Evolutionary conservation across 2,113 vertebrate genomes (phyloP), one percentile per base, ranked within the genome.

Genomic region (Megaceryle maxima): DNA sequence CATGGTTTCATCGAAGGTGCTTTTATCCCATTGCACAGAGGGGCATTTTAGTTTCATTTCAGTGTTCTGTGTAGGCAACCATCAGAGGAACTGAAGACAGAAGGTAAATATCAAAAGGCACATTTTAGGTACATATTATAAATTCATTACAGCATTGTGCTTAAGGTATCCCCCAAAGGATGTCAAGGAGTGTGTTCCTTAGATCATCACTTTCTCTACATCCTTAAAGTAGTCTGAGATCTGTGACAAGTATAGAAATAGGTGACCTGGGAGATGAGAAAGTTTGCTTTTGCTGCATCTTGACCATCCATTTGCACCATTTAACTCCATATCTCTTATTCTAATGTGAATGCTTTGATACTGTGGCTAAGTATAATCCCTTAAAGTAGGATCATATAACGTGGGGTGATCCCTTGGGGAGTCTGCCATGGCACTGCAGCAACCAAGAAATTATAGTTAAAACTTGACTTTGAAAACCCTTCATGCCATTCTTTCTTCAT

Each of bases 401-500:
- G 0, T 19, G 33, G 24, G 19, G 12, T 16, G 4, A 64, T 75
- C 37, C 39, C 33, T 20, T 60, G 53, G 48, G 68, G 70, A 44
- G 12, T 75, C 48, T 88, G 39, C 22, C 22, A 12, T 10, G 19
- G 20, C 22, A 77, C 24, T 2, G 1, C 48, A 72, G 63, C 63
- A 78, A 44, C 21, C 51, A 76, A 44, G 57, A 69, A 79, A 51
- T 69, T 24, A 24, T 0, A 59, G 19, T 60, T 44, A 63, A 85
- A 81, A 35, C 9, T 19, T 4, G 37, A 16, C 13, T 81, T 78
- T 79, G 51, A 75, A 90, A 90, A 46, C 21, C 4, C 3, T 7
- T 72, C 0, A 0, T 3, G 0, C 7, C 18, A 14, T 60, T 67
- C 18, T 83, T 85, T 78, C 51, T 31, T 76, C 4, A 3, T 31